Conservation (phyloP, 2,888 invertebrate species). For the Eupithecia abbreviata region DNA sequence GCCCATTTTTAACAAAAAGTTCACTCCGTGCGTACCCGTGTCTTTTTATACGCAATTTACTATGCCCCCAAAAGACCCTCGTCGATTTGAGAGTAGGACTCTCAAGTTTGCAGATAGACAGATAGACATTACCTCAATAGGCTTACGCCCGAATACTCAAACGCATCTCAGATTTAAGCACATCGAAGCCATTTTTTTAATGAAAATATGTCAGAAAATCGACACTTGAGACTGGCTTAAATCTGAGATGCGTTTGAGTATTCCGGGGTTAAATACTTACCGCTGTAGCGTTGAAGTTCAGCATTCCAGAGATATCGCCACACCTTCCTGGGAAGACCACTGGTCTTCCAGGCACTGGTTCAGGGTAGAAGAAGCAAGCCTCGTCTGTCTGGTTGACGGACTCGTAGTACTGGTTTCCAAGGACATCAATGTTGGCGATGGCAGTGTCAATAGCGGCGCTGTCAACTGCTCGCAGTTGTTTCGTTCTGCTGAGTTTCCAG, state of each 20-base stretch:
- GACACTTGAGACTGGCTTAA: no score
- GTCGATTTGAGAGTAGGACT: no score
- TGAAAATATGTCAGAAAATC: no score
- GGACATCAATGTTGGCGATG: conserved; percentile 52
- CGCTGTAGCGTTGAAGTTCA: conserved; percentile 54
- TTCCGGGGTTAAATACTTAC: conserved; percentile 48
- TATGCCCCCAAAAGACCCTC: no score
- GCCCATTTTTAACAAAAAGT: no score
- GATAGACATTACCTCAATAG: background rate
- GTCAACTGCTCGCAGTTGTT: conserved; percentile 49
- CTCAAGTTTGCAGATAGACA: no score
- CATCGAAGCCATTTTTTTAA: no score
- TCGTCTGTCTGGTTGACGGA: conserved; percentile 54
- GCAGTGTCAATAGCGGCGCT: conserved; percentile 53
- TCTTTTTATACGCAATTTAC: no score
- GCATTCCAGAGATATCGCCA: conserved; percentile 56
- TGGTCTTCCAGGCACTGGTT: conserved; percentile 51
- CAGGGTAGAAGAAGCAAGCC: conserved; percentile 66
- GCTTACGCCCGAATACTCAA: no score
- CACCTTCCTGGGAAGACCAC: conserved; percentile 64
- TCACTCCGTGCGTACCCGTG: no score
- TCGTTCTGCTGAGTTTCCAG: conserved; percentile 69
- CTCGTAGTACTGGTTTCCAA: conserved; percentile 60
- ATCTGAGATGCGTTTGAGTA: no score
- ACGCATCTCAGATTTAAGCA: no score